Evolutionary conservation across 2,888 invertebrate species (phyloP), one percentile per base, ranked within the genome.

Genomic region (Eupithecia inturbata): DNA sequence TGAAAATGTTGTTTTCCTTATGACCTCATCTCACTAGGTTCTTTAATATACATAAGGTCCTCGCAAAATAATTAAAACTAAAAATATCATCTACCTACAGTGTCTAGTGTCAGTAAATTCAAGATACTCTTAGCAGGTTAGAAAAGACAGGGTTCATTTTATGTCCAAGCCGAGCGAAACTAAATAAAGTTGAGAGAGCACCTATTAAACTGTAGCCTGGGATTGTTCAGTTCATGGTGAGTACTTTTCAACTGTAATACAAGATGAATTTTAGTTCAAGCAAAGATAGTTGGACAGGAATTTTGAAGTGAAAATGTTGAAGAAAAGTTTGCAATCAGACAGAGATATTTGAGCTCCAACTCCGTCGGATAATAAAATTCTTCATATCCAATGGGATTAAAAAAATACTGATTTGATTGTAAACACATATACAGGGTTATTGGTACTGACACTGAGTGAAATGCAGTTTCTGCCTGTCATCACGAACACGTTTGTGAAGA

Each of bases 1-100:
- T 87, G 86, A 90, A 36, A 77, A 78, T 74, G 41, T 77, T 74
- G 3, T 85, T 85, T 79, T 71, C 74, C 71, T 39, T 66, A 53
- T 53, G 4, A 66, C 36, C 22, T 64, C 39, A 53, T 4, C 57
- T 26, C 14, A 10, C 0, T 53, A 22, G 53, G 26, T 53, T n/a
- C 5, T 28, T 0, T 19, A 19, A 1, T 9, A 31, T 19, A n/a
- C 49, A 1, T 45, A n/a, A 45, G 45, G 22, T 53, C 10, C 10
- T 22, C 10, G 31, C 62, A 19, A 3, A 31, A 28, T 0, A 57
- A 12, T 1, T 5, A n/a, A 53, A 53, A 9, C 2, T 1, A 9
- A n/a, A 53, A 53, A 9, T 3, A 22, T 53, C 49, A 45, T 9
- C 45, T n/a, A 36, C 9, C 36, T 49, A 9, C 19, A 53, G 22